Evolutionary conservation across 2,797 vertebrate species (phyloP).

Genomic region (Acanthurus tractus): DNA sequence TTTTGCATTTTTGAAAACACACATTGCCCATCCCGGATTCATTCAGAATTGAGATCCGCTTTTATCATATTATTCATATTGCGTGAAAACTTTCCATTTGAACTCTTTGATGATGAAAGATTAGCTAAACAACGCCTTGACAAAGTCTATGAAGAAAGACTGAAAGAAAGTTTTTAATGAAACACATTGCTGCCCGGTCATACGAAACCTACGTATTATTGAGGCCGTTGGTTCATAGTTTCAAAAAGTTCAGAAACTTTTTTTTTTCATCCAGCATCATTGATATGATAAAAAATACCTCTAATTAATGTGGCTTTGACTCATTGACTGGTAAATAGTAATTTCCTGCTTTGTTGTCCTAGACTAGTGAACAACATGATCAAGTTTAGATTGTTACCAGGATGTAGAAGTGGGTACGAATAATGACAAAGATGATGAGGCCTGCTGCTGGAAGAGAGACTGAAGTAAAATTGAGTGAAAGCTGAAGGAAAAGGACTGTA

Average conservation of each 20-base stretch:
- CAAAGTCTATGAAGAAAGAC: background rate
- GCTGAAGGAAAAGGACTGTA: background rate
- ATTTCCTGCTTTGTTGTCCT: constrained; percentile 6
- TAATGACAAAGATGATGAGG: constrained; percentile 12
- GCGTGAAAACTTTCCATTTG: background rate
- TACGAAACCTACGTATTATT: no score
- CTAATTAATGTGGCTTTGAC: no score
- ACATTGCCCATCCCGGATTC: no score
- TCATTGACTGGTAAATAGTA: background rate
- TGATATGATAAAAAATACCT: background rate
- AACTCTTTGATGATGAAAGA: background rate
- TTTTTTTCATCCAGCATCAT: background rate
- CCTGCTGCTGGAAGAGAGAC: constrained; percentile 14
- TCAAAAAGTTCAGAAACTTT: background rate
- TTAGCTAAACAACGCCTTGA: background rate
- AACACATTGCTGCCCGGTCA: background rate
- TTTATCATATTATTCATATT: background rate
- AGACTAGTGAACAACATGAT: background rate
- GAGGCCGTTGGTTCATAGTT: background rate
- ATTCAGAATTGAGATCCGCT: background rate
- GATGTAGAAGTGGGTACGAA: constrained; percentile 23
- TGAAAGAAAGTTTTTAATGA: background rate
- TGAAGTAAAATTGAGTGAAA: constrained; percentile 3
- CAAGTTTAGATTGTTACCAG: constrained; percentile 2
- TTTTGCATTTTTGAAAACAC: no score